Percentiles rank a stretch among this genome's conserved stretches.
Evolutionary conservation across 2,113 vertebrate genomes (phyloP).

Genomic region (Regulus satrapa): DNA sequence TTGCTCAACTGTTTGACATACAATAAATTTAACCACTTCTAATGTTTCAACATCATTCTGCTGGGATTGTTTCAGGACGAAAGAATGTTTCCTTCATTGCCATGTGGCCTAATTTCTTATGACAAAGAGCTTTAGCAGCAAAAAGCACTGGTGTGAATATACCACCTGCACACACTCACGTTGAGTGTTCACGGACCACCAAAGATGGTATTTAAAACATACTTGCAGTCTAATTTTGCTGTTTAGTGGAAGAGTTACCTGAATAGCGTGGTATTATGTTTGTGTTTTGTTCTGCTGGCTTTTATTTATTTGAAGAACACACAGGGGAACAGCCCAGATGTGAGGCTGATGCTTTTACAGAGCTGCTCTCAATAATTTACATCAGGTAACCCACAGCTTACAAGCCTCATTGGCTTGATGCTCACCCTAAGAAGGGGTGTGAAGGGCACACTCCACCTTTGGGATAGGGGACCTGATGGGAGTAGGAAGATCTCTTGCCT

Average conservation of each 20-base stretch:
- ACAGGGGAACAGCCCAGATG: background rate
- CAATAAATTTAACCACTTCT: background rate
- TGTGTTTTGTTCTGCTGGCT: background rate
- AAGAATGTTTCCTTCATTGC: slow-evolving; percentile 19
- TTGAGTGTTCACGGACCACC: background rate
- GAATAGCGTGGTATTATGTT: background rate
- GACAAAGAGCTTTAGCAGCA: slow-evolving; percentile 20
- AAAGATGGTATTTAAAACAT: background rate
- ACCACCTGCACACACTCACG: background rate
- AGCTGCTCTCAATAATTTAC: background rate
- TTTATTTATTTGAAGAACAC: background rate
- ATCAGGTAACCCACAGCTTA: background rate
- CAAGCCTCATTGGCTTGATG: background rate
- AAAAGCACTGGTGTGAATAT: background rate
- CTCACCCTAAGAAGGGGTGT: background rate
- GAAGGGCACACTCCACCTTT: background rate
- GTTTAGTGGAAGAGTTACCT: background rate
- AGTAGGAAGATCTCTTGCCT: background rate
- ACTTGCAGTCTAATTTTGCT: background rate
- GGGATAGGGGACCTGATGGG: background rate
- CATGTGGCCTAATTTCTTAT: slow-evolving; percentile 19
- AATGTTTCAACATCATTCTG: background rate
- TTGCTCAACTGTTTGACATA: background rate
- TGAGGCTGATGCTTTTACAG: background rate
- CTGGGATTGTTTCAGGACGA: slow-evolving; percentile 1